phyloP scores from a whole-genome alignment of 1,140 invertebrate genomes.

The Zaprionus capensis region DNA sequence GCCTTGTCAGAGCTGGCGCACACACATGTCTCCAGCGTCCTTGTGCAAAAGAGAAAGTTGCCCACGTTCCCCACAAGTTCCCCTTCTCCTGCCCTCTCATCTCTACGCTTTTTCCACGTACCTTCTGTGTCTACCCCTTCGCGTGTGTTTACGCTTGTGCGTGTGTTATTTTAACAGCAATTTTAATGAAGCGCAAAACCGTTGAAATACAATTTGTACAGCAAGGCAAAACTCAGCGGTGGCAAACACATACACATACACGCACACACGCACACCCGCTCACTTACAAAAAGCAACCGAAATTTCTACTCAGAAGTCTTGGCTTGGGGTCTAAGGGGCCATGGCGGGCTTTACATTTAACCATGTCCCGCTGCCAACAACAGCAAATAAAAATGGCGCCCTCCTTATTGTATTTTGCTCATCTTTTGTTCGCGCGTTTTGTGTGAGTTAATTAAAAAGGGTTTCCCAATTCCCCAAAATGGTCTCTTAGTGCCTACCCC shows the following conservation, averaged over 20 bases:
- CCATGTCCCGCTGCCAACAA: conserved; percentile 48
- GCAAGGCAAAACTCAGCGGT: conserved; percentile 44
- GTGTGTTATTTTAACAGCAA: conserved; percentile 82
- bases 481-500: not conserved
- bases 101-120: no score
- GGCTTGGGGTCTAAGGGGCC: conserved; percentile 15
- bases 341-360: conserved; percentile 12
- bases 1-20: conserved; percentile 61
- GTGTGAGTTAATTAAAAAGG: conserved; percentile 80
- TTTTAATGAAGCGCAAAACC: conserved; percentile 82
- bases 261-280: not conserved
- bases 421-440: conserved; percentile 66
- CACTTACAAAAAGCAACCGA: conserved; percentile 6
- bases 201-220: conserved; percentile 81
- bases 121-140: not conserved
- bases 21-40: conserved; percentile 59
- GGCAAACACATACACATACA: not conserved
- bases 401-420: conserved; percentile 25
- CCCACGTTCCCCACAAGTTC: not conserved
- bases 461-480: conserved; percentile 42
- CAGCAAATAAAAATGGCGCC: conserved; percentile 64
- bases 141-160: conserved; percentile 51
- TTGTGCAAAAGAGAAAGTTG: conserved; percentile 51
- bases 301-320: conserved; percentile 14
- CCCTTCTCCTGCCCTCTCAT: no score